These are phyloP conservation scores for Dicroscelio sp. DNA, from an alignment of 2,888 invertebrate species.

Conservation along the genomic window DNA sequence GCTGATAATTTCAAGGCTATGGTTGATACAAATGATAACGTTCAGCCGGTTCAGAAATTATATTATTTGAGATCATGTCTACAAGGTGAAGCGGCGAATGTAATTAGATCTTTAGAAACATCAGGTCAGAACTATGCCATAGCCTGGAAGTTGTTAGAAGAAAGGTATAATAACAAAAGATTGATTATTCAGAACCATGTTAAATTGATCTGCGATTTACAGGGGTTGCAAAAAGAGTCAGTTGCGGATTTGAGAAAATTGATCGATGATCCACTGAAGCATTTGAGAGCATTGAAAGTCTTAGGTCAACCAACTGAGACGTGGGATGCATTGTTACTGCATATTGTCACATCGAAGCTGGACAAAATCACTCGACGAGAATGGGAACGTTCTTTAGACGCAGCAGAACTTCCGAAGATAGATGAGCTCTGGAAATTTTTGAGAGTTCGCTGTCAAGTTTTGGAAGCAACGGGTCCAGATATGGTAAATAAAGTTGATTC, in stretches of 20 bases:
- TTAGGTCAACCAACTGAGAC: slow-evolving; percentile 33
- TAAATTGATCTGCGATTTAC: slow-evolving; percentile 57
- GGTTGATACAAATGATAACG: slow-evolving; percentile 68
- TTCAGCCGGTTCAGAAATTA: slow-evolving; percentile 74
- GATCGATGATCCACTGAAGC: slow-evolving; percentile 32
- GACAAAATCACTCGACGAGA: slow-evolving; percentile 49
- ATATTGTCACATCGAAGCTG: slow-evolving; percentile 39
- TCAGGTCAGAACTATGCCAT: slow-evolving; percentile 60
- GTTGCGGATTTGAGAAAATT: slow-evolving; percentile 27
- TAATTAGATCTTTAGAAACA: slow-evolving; percentile 64
- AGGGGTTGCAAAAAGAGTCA: slow-evolving; percentile 30
- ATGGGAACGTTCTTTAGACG: slow-evolving; percentile 50
- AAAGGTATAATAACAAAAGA: slow-evolving; percentile 57
- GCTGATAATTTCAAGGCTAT: slow-evolving; percentile 75
- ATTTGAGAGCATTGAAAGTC: slow-evolving; percentile 46
- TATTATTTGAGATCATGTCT: slow-evolving; percentile 70
- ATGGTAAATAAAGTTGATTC: neutral
- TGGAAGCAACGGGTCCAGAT: neutral
- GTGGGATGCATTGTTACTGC: slow-evolving; percentile 50
- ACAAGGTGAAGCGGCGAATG: slow-evolving; percentile 45
- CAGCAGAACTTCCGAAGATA: neutral
- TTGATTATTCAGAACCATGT: slow-evolving; percentile 67
- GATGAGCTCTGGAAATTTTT: slow-evolving; percentile 39
- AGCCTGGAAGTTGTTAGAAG: slow-evolving; percentile 54
- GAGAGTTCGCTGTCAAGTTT: neutral